Evolutionary conservation across 2,797 vertebrate genomes (phyloP).

Genomic region (Aratinga solstitialis): DNA sequence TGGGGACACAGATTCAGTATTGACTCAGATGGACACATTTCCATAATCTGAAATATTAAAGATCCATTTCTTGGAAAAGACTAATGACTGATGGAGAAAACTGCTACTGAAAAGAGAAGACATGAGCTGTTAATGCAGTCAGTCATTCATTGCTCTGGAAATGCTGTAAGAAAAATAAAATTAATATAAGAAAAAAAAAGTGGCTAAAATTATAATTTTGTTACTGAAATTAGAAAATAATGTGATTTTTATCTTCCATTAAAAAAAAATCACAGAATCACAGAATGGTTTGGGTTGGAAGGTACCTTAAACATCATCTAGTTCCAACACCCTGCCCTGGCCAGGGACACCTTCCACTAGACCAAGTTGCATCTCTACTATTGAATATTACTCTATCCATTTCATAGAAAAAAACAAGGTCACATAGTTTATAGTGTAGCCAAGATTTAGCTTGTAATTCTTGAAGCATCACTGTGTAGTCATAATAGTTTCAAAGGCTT

Average conservation of each 20-base stretch:
- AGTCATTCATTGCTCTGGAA: background rate
- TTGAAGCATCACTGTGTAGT: background rate
- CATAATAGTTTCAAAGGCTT: background rate
- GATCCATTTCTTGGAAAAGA: background rate
- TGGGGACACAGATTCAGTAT: background rate
- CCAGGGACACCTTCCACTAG: background rate
- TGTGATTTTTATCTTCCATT: background rate
- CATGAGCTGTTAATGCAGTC: background rate
- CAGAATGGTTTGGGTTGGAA: background rate
- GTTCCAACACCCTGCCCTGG: background rate
- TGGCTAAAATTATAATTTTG: background rate
- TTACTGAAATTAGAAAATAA: background rate
- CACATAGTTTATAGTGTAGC: background rate
- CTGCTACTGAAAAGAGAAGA: background rate
- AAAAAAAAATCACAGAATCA: background rate
- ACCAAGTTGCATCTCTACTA: background rate
- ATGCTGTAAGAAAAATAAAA: background rate
- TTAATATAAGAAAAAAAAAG: background rate
- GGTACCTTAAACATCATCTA: background rate
- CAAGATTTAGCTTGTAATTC: background rate
- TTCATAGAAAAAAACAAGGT: background rate
- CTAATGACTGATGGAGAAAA: background rate
- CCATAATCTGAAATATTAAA: background rate
- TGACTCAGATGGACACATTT: background rate
- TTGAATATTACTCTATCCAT: background rate